These are phyloP conservation scores for Drosophila insularis DNA, from an alignment of 1,140 invertebrate species.

Conservation along the genomic window DNA sequence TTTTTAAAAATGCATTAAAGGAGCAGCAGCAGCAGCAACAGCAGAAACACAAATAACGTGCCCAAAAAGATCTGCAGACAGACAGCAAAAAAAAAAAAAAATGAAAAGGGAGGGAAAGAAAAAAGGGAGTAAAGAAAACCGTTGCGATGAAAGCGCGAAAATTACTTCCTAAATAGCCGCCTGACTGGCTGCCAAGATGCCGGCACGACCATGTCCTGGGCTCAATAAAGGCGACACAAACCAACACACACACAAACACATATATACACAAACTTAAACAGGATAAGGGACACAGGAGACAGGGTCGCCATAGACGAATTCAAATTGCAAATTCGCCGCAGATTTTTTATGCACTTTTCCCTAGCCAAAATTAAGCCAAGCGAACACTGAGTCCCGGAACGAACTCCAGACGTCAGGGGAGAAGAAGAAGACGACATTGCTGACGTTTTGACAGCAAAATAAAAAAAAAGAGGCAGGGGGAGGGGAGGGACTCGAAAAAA, in stretches of 20 bases:
- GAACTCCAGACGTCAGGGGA: conserved; percentile 57
- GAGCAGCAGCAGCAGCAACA: conserved; percentile 34
- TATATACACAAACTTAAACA: conserved; percentile 1
- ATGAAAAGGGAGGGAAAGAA: conserved; percentile 8
- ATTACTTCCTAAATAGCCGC: conserved; percentile 79
- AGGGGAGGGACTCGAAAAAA: conserved; percentile 4
- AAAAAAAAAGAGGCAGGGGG: conserved; percentile 35
- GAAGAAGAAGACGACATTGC: conserved; percentile 38
- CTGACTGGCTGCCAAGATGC: conserved; percentile 76
- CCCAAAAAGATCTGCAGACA: conserved; percentile 71
- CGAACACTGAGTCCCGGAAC: conserved; percentile 64
- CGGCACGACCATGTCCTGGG: conserved; percentile 57
- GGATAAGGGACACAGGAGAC: conserved; percentile 29
- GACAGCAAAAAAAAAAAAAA: conserved; percentile 21
- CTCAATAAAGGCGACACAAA: conserved; percentile 69
- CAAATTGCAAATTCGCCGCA: conserved; percentile 79
- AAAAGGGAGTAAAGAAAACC: conserved; percentile 40
- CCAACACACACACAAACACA: conserved; percentile 29
- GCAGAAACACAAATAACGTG: conserved; percentile 65
- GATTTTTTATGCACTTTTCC: conserved; percentile 80
- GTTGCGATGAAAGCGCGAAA: conserved; percentile 77
- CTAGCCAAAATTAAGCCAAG: conserved; percentile 76
- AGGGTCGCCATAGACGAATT: conserved; percentile 55
- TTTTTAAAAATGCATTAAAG: conserved; percentile 80
- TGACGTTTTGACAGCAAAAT: conserved; percentile 77